Conservation (phyloP, 2,113 vertebrate genomes). For the Xenopus borealis region DNA sequence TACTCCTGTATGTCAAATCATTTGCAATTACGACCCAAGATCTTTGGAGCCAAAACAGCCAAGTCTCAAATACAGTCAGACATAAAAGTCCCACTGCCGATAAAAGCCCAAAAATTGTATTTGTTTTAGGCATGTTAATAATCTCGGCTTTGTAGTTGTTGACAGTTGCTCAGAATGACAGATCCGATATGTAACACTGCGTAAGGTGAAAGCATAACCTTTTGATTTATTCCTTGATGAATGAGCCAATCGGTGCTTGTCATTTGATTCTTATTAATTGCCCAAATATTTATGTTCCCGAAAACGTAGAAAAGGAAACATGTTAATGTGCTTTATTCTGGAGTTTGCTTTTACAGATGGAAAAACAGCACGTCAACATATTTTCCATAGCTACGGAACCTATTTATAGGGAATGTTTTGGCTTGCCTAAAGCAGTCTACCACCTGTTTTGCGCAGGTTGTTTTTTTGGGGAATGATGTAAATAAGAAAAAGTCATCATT, state of each 20-base stretch:
- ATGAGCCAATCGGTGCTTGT: constrained; percentile 46
- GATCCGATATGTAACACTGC: constrained; percentile 20
- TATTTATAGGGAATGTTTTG: constrained; percentile 70
- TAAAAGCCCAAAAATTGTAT: no score
- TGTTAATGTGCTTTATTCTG: constrained; percentile 61
- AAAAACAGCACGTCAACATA: constrained; percentile 64
- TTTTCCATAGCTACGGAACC: constrained; percentile 60
- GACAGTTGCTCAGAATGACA: no score
- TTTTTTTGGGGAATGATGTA: constrained; percentile 51
- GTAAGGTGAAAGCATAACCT: constrained; percentile 39
- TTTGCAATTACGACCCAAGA: no score
- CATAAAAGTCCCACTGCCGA: no score
- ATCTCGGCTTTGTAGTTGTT: no score
- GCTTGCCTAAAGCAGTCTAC: constrained; percentile 55
- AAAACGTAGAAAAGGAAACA: constrained; percentile 45
- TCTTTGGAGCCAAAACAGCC: no score
- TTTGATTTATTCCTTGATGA: constrained; percentile 50
- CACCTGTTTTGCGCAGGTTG: constrained; percentile 73
- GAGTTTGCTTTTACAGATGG: constrained; percentile 61
- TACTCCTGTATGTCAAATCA: no score
- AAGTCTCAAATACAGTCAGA: no score
- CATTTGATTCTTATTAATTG: constrained; percentile 56
- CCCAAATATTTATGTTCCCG: constrained; percentile 43
- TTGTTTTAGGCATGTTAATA: no score
- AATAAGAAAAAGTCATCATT: neutral